Evolutionary conservation across 1,140 invertebrate species (phyloP).

Genomic region (Limonius californicus): DNA sequence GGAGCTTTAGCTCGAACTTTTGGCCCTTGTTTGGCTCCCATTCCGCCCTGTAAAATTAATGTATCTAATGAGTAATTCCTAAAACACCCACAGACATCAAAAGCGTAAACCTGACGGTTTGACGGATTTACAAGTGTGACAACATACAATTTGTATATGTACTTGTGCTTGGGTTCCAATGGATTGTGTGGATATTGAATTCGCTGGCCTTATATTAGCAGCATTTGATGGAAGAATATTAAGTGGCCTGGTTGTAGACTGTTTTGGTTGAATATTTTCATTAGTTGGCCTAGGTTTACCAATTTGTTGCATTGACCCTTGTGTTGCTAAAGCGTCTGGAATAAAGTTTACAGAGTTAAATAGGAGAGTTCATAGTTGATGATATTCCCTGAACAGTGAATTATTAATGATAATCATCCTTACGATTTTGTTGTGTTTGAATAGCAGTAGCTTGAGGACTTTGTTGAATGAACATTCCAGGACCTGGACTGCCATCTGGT

Average conservation of each 20-base stretch:
- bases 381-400: too few species aligned
- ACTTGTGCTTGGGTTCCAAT: constrained; percentile 61
- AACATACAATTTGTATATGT: constrained; percentile 21
- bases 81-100: too few species aligned
- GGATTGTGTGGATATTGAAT: constrained; percentile 75
- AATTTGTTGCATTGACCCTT: constrained; percentile 55
- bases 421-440: constrained; percentile 56
- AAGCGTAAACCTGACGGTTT: too few species aligned
- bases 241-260: constrained; percentile 52
- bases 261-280: constrained; percentile 52
- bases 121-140: neutral
- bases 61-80: neutral
- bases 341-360: too few species aligned
- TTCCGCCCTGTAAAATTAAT: constrained; percentile 35
- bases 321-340: constrained; percentile 48
- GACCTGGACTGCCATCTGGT: constrained; percentile 59
- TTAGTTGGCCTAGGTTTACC: constrained; percentile 53
- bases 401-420: constrained; percentile 28
- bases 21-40: constrained; percentile 51
- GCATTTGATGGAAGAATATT: constrained; percentile 65
- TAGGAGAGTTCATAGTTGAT: too few species aligned
- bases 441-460: constrained; percentile 63
- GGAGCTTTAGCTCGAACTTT: constrained; percentile 47
- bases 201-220: constrained; percentile 65
- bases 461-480: constrained; percentile 83